Conservation (phyloP, 1,140 invertebrate genomes). For the Procambarus virginalis region DNA sequence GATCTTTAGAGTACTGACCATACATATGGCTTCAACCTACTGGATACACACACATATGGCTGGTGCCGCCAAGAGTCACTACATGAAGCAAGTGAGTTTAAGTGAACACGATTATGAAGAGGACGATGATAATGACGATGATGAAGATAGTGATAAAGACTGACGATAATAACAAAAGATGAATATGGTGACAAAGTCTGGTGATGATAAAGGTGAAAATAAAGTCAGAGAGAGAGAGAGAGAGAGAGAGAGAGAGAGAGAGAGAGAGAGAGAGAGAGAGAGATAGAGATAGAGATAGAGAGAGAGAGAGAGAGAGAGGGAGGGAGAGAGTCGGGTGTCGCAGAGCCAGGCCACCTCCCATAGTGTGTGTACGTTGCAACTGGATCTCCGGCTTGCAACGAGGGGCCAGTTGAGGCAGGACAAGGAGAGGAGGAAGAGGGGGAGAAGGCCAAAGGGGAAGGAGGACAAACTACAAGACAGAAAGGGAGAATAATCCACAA, state of each 20-base stretch:
- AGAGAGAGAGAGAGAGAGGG: conserved; percentile 1
- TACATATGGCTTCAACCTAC: too few species aligned
- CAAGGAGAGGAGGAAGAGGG: conserved; percentile 2
- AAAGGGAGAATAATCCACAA: too few species aligned
- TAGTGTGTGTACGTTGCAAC: conserved; percentile 50
- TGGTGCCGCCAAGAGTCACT: too few species aligned
- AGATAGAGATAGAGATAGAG: neutral
- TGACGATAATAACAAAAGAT: too few species aligned
- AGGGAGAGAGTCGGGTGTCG: conserved; percentile 19
- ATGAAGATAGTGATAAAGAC: neutral
- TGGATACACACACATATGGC: too few species aligned
- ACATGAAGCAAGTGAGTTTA: too few species aligned
- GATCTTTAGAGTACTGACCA: too few species aligned
- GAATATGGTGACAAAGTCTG: too few species aligned
- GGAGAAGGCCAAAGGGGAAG: neutral
- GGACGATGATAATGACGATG: too few species aligned
- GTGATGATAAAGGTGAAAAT: neutral
- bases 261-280: conserved; percentile 7
- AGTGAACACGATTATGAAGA: too few species aligned
- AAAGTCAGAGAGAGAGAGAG: neutral
- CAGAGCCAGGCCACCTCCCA: conserved; percentile 13
- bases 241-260: neutral
- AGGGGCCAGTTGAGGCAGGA: conserved; percentile 5
- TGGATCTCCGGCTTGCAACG: conserved; percentile 28
- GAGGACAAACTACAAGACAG: too few species aligned